phyloP scores from a whole-genome alignment of 2,797 vertebrate genomes.

The Psittacula derbiana region DNA sequence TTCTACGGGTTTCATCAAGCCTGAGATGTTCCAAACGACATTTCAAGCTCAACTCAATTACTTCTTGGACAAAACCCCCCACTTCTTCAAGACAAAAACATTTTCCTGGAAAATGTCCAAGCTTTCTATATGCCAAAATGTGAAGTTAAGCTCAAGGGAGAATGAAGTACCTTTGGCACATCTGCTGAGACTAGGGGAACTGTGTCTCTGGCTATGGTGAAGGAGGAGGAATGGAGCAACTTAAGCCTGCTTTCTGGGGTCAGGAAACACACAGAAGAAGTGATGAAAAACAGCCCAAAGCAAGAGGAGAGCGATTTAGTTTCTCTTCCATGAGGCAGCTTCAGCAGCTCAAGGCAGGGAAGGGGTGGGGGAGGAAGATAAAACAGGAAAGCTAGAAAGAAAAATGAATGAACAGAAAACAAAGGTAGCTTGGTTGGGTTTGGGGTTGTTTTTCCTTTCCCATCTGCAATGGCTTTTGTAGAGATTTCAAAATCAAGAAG shows the following conservation, averaged over 20 bases:
- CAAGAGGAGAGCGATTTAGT: conserved; percentile 19
- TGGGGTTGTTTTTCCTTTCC: not conserved
- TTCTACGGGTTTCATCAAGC: not conserved
- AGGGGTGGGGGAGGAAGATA: not conserved
- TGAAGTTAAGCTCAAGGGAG: conserved; percentile 3
- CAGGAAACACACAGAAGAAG: conserved; percentile 48
- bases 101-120: not conserved
- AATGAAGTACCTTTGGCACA: conserved; percentile 45
- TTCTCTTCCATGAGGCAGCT: not conserved
- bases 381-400: not conserved
- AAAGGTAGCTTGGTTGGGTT: not conserved
- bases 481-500: conserved; percentile 43
- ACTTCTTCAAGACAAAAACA: not conserved
- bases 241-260: conserved; percentile 48
- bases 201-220: conserved; percentile 18
- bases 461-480: conserved; percentile 9
- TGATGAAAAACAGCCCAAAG: conserved; percentile 67
- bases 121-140: conserved; percentile 25
- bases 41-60: not conserved
- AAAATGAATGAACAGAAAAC: not conserved
- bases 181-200: conserved; percentile 47
- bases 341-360: not conserved
- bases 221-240: conserved; percentile 33
- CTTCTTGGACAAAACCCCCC: not conserved
- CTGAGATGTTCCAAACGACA: not conserved